These are phyloP conservation scores for Drosophila grimshawi DNA, from an alignment of 1,140 invertebrate species.

Conservation along the genomic window DNA sequence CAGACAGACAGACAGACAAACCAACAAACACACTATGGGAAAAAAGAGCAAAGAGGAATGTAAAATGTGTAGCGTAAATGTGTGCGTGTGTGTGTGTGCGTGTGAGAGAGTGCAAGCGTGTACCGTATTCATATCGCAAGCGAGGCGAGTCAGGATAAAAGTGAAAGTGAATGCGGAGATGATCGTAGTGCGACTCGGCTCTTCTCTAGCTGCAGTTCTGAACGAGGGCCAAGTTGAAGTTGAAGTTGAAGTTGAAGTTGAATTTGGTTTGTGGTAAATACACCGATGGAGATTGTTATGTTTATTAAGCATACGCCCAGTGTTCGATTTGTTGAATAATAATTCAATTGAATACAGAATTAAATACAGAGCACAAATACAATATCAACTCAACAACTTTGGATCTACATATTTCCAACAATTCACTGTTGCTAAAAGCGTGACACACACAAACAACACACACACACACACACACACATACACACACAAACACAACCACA, in stretches of 20 bases:
- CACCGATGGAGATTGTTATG: not conserved
- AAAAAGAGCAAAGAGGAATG: not conserved
- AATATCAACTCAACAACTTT: not conserved
- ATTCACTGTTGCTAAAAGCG: constrained; percentile 31
- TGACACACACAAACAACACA: constrained; percentile 38
- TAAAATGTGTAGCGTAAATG: not conserved
- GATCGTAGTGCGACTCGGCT: constrained; percentile 10
- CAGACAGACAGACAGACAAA: constrained; percentile 1
- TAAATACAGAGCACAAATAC: constrained; percentile 18
- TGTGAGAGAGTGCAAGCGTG: not conserved
- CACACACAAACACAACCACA: constrained; percentile 6
- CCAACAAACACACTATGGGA: constrained; percentile 10
- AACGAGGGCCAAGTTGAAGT: constrained; percentile 1
- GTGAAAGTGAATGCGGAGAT: constrained; percentile 7
- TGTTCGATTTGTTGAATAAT: constrained; percentile 24
- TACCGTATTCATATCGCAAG: not conserved
- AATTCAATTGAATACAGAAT: constrained; percentile 16
- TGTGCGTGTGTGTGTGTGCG: no score
- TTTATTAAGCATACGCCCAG: constrained; percentile 66
- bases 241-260: not conserved
- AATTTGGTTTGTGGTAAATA: no score
- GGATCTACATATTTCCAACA: constrained; percentile 20
- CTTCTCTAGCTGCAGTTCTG: constrained; percentile 36
- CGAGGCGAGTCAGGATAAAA: constrained; percentile 38
- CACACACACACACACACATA: constrained; percentile 17